These are phyloP conservation scores for Meriones psammophilus DNA, from an alignment of 2,797 vertebrate species.

Conservation along the genomic window DNA sequence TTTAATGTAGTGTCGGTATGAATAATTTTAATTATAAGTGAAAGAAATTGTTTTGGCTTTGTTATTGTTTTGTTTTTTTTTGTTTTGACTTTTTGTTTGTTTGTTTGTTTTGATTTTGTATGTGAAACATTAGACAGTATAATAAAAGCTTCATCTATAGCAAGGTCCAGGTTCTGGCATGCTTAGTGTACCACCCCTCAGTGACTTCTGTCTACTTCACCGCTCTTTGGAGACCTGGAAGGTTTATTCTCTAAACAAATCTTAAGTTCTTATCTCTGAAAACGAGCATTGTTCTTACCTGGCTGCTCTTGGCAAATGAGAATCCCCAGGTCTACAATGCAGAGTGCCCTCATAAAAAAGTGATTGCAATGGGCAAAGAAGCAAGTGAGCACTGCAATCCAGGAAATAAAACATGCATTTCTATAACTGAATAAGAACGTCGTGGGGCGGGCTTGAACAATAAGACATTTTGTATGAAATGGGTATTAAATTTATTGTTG, in stretches of 20 bases:
- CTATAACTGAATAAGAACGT: not conserved
- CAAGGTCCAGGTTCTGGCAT: not conserved
- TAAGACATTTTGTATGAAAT: not conserved
- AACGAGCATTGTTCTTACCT: not conserved
- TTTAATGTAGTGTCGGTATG: not conserved
- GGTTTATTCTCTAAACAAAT: not conserved
- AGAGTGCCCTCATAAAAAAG: not conserved
- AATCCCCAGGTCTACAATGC: not conserved
- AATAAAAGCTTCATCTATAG: not conserved
- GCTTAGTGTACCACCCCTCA: not conserved
- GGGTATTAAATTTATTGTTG: not conserved
- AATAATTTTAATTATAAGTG: not conserved
- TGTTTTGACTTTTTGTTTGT: not conserved
- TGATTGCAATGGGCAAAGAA: not conserved
- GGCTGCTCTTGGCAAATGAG: not conserved
- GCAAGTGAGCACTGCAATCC: not conserved
- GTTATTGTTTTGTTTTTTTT: not conserved
- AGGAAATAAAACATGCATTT: not conserved
- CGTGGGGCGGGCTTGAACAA: not conserved
- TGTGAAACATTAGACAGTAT: not conserved
- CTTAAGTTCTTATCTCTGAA: not conserved
- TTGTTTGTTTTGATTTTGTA: not conserved
- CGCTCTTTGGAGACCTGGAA: not conserved
- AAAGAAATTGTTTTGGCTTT: not conserved
- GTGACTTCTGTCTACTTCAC: not conserved